phyloP scores from a whole-genome alignment of 1,140 invertebrate genomes.

The Drosophila busckii region DNA sequence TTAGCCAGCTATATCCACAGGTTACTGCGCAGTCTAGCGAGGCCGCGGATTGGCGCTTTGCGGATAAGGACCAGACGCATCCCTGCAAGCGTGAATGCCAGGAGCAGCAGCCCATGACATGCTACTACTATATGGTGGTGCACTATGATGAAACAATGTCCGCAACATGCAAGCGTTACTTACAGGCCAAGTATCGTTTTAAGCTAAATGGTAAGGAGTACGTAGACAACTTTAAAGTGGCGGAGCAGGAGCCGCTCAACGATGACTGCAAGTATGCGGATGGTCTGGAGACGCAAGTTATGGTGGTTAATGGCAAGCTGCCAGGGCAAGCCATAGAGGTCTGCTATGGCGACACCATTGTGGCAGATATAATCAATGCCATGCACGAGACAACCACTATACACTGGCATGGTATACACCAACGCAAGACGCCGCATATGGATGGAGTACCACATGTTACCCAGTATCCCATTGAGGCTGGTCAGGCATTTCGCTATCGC shows the following conservation, averaged over 20 bases:
- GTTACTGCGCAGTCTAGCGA: slow-evolving; percentile 35
- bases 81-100: slow-evolving; percentile 63
- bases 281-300: slow-evolving; percentile 80
- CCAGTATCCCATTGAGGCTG: slow-evolving; percentile 83
- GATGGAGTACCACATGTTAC: slow-evolving; percentile 86
- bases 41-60: slow-evolving; percentile 55
- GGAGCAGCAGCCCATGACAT: slow-evolving; percentile 63
- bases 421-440: slow-evolving; percentile 80
- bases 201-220: slow-evolving; percentile 49
- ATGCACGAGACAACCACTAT: slow-evolving; percentile 79
- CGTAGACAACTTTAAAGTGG: slow-evolving; percentile 42
- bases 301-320: slow-evolving; percentile 82
- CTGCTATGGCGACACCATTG: slow-evolving; percentile 81
- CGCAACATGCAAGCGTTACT: slow-evolving; percentile 56
- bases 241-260: slow-evolving; percentile 9
- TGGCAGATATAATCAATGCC: slow-evolving; percentile 82
- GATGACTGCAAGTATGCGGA: slow-evolving; percentile 82
- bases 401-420: slow-evolving; percentile 81
- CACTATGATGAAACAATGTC: slow-evolving; percentile 73
- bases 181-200: slow-evolving; percentile 57
- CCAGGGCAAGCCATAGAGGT: slow-evolving; percentile 82
- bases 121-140: slow-evolving; percentile 74
- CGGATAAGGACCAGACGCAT: slow-evolving; percentile 52
- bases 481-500: slow-evolving; percentile 81
- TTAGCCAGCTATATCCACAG: slow-evolving; percentile 62